Evolutionary conservation across 2,113 vertebrate genomes (phyloP).

Genomic region (Elephas maximus): DNA sequence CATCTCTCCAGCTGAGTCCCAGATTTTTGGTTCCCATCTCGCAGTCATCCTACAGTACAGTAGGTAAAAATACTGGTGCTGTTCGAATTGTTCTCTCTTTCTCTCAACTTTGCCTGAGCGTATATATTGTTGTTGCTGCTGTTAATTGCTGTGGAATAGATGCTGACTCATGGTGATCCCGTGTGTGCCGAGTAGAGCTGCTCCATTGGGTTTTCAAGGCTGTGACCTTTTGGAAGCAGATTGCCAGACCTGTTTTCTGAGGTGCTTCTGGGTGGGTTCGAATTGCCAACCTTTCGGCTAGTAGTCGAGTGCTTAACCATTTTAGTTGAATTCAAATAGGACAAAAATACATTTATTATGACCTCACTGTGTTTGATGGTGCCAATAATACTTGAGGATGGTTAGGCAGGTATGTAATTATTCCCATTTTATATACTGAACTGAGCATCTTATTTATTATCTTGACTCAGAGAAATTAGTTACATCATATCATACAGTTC

Average conservation of each 20-base stretch:
- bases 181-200: no score
- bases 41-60: not conserved
- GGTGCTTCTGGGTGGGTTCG: no score
- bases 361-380: slow-evolving; percentile 47
- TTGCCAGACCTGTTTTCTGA: no score
- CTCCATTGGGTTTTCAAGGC: no score
- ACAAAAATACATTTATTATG: not conserved
- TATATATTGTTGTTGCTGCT: not conserved
- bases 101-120: not conserved
- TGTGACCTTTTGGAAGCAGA: no score
- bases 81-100: not conserved
- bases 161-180: no score
- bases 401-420: not conserved
- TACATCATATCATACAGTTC: not conserved
- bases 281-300: no score
- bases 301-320: no score
- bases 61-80: not conserved
- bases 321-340: not conserved
- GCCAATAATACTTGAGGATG: not conserved
- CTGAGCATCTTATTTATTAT: not conserved
- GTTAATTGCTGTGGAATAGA: no score
- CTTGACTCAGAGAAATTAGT: slow-evolving; percentile 33
- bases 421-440: not conserved
- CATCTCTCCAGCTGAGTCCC: not conserved
- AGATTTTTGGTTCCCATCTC: not conserved